Percentiles rank a stretch among this genome's conserved stretches.
phyloP scores from a whole-genome alignment of 2,888 invertebrate genomes.

The Aphodius granarius region DNA sequence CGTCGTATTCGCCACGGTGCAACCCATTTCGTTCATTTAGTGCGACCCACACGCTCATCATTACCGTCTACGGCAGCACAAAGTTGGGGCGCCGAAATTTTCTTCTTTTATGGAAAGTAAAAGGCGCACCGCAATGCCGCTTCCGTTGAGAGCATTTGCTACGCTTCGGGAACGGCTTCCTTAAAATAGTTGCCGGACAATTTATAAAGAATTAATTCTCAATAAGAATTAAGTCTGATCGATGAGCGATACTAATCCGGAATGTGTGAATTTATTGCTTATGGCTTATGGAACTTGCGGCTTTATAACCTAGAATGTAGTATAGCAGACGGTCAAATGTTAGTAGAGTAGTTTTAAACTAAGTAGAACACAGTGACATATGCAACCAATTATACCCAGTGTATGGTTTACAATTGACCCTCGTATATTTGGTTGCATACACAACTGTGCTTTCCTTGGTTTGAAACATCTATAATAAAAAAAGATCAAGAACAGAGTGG shows the following conservation, averaged over 20 bases:
- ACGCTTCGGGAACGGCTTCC: constrained; percentile 2
- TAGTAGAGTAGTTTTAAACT: no score
- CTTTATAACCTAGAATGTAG: no score
- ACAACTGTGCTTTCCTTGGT: no score
- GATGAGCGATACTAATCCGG: not conserved
- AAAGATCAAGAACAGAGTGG: no score
- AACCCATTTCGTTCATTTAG: constrained; percentile 27
- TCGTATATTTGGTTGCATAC: no score
- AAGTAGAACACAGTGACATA: no score
- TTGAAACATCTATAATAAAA: no score
- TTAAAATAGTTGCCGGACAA: constrained; percentile 5
- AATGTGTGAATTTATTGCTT: not conserved
- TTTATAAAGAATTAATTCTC: constrained; percentile 1
- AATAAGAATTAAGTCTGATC: not conserved
- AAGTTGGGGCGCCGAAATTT: not conserved
- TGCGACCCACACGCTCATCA: constrained; percentile 5
- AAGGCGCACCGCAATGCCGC: not conserved
- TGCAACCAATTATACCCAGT: no score
- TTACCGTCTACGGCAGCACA: not conserved
- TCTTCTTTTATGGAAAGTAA: constrained; percentile 9
- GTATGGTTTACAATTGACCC: no score
- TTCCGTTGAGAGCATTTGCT: constrained; percentile 1
- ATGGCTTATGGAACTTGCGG: not conserved
- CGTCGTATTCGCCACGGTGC: constrained; percentile 24
- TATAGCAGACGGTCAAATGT: no score